Evolutionary conservation across 2,113 vertebrate genomes (phyloP).

Genomic region (Trichechus manatus): DNA sequence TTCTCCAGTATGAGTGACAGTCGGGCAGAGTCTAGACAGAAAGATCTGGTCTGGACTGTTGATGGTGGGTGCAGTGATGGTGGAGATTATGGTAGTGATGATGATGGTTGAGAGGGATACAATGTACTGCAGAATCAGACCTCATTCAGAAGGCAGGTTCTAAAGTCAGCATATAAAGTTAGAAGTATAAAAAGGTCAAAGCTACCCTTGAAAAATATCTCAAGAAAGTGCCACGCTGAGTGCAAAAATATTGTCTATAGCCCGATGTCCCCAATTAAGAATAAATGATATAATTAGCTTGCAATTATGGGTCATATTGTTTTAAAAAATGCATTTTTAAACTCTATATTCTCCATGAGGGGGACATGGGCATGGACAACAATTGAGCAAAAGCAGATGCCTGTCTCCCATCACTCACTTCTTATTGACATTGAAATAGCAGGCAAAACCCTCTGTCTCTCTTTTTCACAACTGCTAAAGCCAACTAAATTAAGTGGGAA

Average conservation of each 20-base stretch:
- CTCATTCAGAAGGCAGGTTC: background rate
- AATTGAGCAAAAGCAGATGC: background rate
- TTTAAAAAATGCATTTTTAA: conserved; percentile 3
- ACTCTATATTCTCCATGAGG: background rate
- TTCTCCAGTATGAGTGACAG: background rate
- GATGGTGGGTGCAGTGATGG: background rate
- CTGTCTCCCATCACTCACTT: background rate
- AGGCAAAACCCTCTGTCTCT: background rate
- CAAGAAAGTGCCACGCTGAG: background rate
- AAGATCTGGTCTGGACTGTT: background rate
- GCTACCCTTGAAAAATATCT: background rate
- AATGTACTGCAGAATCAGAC: background rate
- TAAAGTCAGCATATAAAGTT: background rate
- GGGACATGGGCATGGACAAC: background rate
- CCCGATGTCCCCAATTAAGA: background rate
- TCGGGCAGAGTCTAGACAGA: background rate
- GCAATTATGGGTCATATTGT: background rate
- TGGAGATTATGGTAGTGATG: background rate
- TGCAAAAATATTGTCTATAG: background rate
- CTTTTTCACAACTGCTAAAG: background rate
- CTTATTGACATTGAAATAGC: background rate
- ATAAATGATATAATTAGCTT: background rate
- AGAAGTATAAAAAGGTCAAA: background rate
- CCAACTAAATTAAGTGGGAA: background rate
- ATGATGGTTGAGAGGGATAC: background rate